Conservation (phyloP, 2,888 invertebrate genomes). For the Spialia ferax region DNA sequence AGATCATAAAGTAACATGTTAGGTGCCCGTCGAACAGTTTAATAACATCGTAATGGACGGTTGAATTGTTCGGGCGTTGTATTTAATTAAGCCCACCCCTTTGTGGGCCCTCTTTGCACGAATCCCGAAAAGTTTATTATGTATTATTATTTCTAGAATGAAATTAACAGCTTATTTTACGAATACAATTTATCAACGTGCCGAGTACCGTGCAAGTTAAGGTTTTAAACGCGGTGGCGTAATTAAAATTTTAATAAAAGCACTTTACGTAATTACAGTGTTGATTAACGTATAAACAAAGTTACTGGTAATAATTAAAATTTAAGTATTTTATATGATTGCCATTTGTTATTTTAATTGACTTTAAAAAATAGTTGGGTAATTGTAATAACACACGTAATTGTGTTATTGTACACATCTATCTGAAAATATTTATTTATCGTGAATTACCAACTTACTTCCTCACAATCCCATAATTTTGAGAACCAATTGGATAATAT, state of each 20-base stretch:
- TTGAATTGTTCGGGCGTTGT: conserved; percentile 71
- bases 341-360: not conserved
- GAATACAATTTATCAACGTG: conserved; percentile 47
- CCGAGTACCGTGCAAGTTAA: conserved; percentile 1
- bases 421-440: too few relatives aligned
- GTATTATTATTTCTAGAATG: conserved; percentile 68
- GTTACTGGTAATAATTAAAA: conserved; percentile 15
- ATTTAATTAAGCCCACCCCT: conserved; percentile 80
- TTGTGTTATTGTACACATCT: too few relatives aligned
- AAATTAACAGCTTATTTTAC: conserved; percentile 53
- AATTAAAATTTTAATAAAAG: conserved; percentile 35
- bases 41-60: conserved; percentile 82
- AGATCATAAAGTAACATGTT: conserved; percentile 74
- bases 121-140: conserved; percentile 69
- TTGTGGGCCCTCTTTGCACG: conserved; percentile 63
- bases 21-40: conserved; percentile 79
- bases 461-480: too few relatives aligned
- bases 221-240: conserved; percentile 17
- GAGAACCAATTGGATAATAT: too few relatives aligned
- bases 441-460: too few relatives aligned
- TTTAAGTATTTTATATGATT: not conserved
- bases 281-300: not conserved
- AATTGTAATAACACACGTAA: too few relatives aligned
- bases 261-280: not conserved
- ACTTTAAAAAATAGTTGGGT: not conserved